Evolutionary conservation across 37 sponge, comb jelly and placozoan species (phyloP), one percentile per base, ranked within the genome.

Genomic region (Amphimedon queenslandica): DNA sequence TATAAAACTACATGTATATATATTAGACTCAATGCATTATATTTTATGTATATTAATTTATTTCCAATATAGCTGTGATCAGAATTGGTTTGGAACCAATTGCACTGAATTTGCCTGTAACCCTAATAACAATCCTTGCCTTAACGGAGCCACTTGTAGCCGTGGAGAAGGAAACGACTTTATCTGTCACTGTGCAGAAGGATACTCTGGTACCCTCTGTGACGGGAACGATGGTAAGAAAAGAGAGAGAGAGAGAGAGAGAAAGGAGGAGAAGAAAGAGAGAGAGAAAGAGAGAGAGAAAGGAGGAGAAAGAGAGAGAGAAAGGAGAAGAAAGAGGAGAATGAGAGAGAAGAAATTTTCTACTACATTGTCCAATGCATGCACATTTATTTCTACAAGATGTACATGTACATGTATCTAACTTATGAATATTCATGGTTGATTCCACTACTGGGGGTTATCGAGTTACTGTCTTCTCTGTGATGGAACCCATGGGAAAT

Each of bases 31-130:
- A n/a, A n/a, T n/a, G n/a, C n/a, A n/a, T n/a, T n/a, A n/a, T n/a
- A n/a, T n/a, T n/a, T n/a, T n/a, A n/a, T n/a, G n/a, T n/a, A n/a
- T n/a, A n/a, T n/a, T n/a, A n/a, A n/a, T n/a, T n/a, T n/a, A n/a
- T n/a, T n/a, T n/a, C n/a, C n/a, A n/a, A n/a, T n/a, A n/a, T n/a
- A 86, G 86, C 0, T 86, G 86, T 75, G 18, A 69, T 29, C 24
- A 4, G 0, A 79, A 80, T 65, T 86, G 86, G 86, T 67, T 10
- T 75, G 86, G 86, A 0, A 55, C 20, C 5, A 25, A 57, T 25
- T 86, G 86, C 55, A 39, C 43, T 2, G 34, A 6, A 4, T 75
- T 51, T 31, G 37, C 60, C 33, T 86, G 86, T 70, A 74, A 81
- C 10, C 53, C 8, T 0, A 32, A 35, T n/a, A 56, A 63, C 42